Conservation (phyloP, 2,888 invertebrate genomes). For the Drosophila nr. medialis region DNA sequence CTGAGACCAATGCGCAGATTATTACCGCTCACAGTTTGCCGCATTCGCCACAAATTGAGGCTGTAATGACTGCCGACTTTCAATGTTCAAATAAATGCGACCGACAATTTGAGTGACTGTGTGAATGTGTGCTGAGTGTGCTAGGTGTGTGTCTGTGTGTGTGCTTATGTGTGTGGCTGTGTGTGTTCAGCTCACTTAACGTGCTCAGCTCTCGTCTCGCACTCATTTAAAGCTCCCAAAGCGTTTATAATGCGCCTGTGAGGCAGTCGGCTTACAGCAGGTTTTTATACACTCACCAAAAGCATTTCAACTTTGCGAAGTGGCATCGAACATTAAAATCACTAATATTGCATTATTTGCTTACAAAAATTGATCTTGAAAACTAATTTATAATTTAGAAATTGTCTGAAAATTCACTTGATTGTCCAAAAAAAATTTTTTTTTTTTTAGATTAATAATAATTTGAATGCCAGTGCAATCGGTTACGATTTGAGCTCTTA, state of each 20-base stretch:
- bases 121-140: constrained; percentile 3
- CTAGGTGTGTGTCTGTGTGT: constrained; percentile 16
- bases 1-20: constrained; percentile 65
- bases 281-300: constrained; percentile 55
- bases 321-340: not conserved
- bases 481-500: not conserved
- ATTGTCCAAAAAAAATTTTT: not conserved
- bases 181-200: constrained; percentile 64
- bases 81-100: constrained; percentile 77
- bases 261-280: constrained; percentile 62
- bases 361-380: not conserved
- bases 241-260: constrained; percentile 69
- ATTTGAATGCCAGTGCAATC: not conserved
- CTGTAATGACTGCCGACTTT: constrained; percentile 76
- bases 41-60: constrained; percentile 71
- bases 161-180: constrained; percentile 25
- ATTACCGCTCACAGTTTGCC: constrained; percentile 61
- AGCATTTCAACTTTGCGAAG: not conserved
- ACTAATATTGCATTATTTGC: not conserved
- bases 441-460: no score
- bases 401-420: not conserved
- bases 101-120: constrained; percentile 48
- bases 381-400: not conserved
- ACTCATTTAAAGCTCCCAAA: constrained; percentile 73
- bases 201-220: constrained; percentile 63